Evolutionary conservation across 2,888 invertebrate genomes (phyloP).

Genomic region (Xestobium rufovillosum): DNA sequence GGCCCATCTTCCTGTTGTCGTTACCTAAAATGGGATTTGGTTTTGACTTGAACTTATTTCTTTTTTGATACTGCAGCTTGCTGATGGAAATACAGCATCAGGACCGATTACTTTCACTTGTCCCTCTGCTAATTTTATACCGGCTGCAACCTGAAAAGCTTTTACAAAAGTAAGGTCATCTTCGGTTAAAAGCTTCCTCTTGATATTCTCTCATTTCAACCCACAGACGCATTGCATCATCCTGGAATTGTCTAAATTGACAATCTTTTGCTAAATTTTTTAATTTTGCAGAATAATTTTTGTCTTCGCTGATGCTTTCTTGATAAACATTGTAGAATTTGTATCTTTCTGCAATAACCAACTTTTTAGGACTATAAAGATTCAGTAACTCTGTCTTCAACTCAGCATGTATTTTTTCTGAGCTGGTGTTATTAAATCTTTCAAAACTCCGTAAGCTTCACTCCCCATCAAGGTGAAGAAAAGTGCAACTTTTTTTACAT

Average conservation of each 20-base stretch:
- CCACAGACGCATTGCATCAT: constrained; percentile 24
- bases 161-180: constrained; percentile 12
- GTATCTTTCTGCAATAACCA: constrained; percentile 26
- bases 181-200: constrained; percentile 20
- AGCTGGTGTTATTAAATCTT: constrained; percentile 19
- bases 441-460: constrained; percentile 23
- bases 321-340: constrained; percentile 26
- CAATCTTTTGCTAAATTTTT: constrained; percentile 24
- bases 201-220: constrained; percentile 17
- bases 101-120: constrained; percentile 11
- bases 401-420: constrained; percentile 18
- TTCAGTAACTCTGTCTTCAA: constrained; percentile 17
- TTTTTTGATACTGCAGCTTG: neutral
- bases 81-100: constrained; percentile 5
- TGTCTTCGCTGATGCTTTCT: constrained; percentile 10
- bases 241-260: constrained; percentile 24
- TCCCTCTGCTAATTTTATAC: constrained; percentile 14
- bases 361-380: constrained; percentile 22
- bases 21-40: constrained; percentile 7
- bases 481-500: constrained; percentile 21
- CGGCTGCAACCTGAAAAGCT: constrained; percentile 7
- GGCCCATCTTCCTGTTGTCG: constrained; percentile 4
- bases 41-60: constrained; percentile 1
- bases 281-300: constrained; percentile 21
- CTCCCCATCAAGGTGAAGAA: constrained; percentile 25